Percentiles rank a stretch among this genome's conserved stretches.
Conservation (phyloP, 1,140 invertebrate genomes). For the Rhopalosiphum maidis region DNA sequence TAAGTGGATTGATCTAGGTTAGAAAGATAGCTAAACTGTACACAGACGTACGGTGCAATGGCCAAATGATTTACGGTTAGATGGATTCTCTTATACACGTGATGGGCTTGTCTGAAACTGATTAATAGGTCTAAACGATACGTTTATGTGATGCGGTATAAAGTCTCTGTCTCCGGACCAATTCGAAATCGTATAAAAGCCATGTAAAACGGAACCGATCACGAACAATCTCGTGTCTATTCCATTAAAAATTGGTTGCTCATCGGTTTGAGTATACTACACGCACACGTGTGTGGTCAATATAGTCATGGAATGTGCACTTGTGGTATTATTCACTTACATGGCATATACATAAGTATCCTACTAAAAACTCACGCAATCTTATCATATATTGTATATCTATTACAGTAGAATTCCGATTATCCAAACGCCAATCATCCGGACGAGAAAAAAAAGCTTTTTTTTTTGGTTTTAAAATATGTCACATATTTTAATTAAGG, state of each 20-base stretch:
- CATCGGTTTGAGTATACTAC: neutral
- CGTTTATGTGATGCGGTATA: neutral
- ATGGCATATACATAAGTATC: neutral
- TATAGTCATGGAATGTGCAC: neutral
- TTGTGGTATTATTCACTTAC: neutral
- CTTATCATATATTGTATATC: neutral
- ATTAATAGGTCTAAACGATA: neutral
- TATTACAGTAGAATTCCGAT: no score
- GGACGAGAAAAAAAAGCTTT: no score
- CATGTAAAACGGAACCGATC: neutral
- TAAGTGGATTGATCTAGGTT: neutral
- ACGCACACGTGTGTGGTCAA: neutral
- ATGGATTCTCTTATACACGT: neutral
- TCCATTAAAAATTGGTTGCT: neutral
- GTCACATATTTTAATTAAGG: no score
- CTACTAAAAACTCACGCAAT: neutral
- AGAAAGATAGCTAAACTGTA: neutral
- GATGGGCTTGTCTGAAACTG: constrained; percentile 8
- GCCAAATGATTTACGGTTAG: constrained; percentile 18
- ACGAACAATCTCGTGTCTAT: neutral
- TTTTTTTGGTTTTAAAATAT: no score
- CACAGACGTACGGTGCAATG: no score
- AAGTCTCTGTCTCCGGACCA: neutral
- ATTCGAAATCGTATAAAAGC: no score
- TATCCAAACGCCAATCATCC: no score